phyloP scores from a whole-genome alignment of 2,888 invertebrate genomes.

The Diloba caeruleocephala region DNA sequence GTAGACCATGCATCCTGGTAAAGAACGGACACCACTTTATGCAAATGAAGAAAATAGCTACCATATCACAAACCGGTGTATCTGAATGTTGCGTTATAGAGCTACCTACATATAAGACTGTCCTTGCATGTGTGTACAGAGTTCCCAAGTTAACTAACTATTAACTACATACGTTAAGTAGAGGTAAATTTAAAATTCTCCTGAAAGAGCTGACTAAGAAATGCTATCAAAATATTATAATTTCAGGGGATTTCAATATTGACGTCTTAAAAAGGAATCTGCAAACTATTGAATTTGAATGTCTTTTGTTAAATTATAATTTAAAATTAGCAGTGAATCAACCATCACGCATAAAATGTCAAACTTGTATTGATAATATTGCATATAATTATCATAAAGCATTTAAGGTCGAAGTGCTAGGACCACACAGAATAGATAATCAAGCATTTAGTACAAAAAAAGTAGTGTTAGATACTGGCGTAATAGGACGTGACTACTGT shows the following conservation, averaged over 20 bases:
- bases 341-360: not conserved
- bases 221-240: conserved; percentile 1
- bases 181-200: conserved; percentile 4
- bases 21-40: conserved; percentile 8
- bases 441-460: not conserved
- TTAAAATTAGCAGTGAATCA: conserved; percentile 1
- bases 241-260: too few species aligned
- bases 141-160: conserved; percentile 3
- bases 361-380: too few species aligned
- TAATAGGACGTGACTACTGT: not conserved
- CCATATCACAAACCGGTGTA: conserved; percentile 1
- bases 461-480: not conserved
- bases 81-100: conserved; percentile 15
- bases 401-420: not conserved
- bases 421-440: conserved; percentile 14
- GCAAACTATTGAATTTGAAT: conserved; percentile 4
- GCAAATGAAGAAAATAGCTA: conserved; percentile 1
- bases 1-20: conserved; percentile 12
- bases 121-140: conserved; percentile 8
- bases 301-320: not conserved
- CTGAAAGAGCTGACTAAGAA: not conserved
- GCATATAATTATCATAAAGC: too few species aligned
- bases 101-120: not conserved
- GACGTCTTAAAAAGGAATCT: not conserved
- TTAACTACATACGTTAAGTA: not conserved